Evolutionary conservation across 2,888 invertebrate genomes (phyloP), one percentile per base, ranked within the genome.

Genomic region (Alsophila aescularia): DNA sequence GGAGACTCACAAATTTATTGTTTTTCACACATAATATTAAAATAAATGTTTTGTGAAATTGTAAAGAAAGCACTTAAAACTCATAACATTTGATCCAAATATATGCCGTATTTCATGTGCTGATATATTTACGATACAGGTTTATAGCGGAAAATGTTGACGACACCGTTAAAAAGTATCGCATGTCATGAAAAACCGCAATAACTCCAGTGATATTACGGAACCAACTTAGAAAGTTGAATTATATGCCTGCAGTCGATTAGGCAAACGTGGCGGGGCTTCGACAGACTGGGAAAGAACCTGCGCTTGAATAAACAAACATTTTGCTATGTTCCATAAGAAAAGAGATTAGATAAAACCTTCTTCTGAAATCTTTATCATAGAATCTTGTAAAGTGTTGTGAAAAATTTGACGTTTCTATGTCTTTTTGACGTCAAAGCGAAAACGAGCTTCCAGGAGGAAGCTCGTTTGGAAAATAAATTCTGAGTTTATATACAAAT

Each of bases 141-240:
- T 62, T 60, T 62, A 61, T 55, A 49, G 62, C 57, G 45, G 53
- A 70, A 73, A 85, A 72, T 71, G 85, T 85, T 83, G 72, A 66
- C 70, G 58, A 81, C 68, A 54, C 64, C 79, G 69, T 70, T 63
- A 67, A 74, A 70, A 74, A 71, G 67, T 67, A 68, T 63, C 62
- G 76, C 62, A 52, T 49, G 71, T 81, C 88, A 90, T 85, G 90
- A 90, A 77, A 90, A 81, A 77, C 80, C 75, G 77, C 87, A 72
- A 81, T 88, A 85, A 83, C 79, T 75, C 70, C 65, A 72, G 70
- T 73, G 77, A 78, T 80, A 81, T 81, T 84, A 85, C 75, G 75
- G 79, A 83, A 77, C 75, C 79, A 85, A 73, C 71, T 75, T 73
- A 68, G 51, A 66, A 69, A 64, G 72, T 75, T 75, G 72, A 72